phyloP scores from a whole-genome alignment of 2,113 vertebrate genomes.

The Labeo catla region DNA sequence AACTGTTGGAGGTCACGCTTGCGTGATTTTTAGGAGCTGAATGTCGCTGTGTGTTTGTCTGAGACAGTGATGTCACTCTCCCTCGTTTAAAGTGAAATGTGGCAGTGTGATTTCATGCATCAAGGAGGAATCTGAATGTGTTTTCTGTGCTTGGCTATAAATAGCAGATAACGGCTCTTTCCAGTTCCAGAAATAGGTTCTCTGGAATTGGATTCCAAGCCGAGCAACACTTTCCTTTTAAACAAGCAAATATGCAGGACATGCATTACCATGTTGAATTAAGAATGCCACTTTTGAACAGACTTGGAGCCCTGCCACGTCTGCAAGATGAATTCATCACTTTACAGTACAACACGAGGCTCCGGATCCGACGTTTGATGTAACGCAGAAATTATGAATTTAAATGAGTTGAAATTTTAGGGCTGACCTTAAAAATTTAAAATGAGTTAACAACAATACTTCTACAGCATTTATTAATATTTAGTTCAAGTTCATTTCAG shows the following conservation, averaged over 20 bases:
- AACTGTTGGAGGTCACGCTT: constrained; percentile 27
- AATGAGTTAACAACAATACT: too few species aligned
- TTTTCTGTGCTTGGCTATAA: constrained; percentile 59
- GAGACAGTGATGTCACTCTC: constrained; percentile 45
- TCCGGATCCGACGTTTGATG: neutral
- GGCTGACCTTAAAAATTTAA: neutral
- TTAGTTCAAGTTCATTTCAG: too few species aligned
- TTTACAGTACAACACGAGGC: neutral
- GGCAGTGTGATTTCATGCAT: constrained; percentile 62
- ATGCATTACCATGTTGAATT: constrained; percentile 33
- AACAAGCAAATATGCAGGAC: constrained; percentile 40
- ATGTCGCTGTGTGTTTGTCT: neutral
- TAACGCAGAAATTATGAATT: neutral
- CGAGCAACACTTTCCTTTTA: constrained; percentile 51
- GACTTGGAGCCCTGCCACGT: neutral
- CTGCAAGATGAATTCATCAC: neutral
- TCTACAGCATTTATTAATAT: too few species aligned
- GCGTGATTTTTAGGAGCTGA: constrained; percentile 17
- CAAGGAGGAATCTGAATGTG: constrained; percentile 53
- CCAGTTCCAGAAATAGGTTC: constrained; percentile 56
- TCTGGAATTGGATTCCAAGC: constrained; percentile 49
- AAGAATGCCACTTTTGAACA: constrained; percentile 26
- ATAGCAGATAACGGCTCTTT: constrained; percentile 57
- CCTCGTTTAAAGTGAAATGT: constrained; percentile 45
- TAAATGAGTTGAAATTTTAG: neutral